Evolutionary conservation across 2,888 invertebrate genomes (phyloP), one percentile per base, ranked within the genome.

Genomic region (Cataglyphis rosenhaueri): DNA sequence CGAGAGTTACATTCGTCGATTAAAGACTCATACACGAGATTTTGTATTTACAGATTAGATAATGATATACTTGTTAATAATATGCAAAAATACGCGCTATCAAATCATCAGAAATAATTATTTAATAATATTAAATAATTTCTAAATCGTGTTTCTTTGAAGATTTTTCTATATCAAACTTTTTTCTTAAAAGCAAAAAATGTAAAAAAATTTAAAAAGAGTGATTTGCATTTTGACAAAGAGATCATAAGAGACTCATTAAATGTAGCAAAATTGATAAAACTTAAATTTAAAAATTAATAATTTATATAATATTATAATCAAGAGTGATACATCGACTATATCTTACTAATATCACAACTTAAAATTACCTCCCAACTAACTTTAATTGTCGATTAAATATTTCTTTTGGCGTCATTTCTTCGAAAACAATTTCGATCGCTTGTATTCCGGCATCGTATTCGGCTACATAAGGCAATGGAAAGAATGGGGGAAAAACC

Each of bases 401-500:
- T 18, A n/a, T 15, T 3, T 18, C 9, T 41, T 12, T 41, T 32
- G 1, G 32, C 3, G 44, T n/a, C 6, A 65, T 38, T 41, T 38
- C 38, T 21, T n/a, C 32, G n/a, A 48, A 18, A 66, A 66, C 29
- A 25, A 55, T 66, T 66, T 55, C 38, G 38, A 55, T 8, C 76
- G 52, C 52, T 55, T 10, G n/a, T 48, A 32, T 65, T 65, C 52
- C 52, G 65, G 32, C 52, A 38, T 38, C 15, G n/a, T 38, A 55
- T 55, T 66, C 66, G 25, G 55, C 66, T 76, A 55, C 55, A 66
- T 76, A 52, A 55, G 66, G 25, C 66, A 55, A 57, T 59, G 9
- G 18, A 48, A 59, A 68, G 25, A 59, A 59, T 21, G 12, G 18
- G 29, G 5, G 18, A 61, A 21, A 44, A 59, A 52, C 35, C 81